Evolutionary conservation across 2,113 vertebrate genomes (phyloP), one percentile per base, ranked within the genome.

Genomic region (Gymnocephalus cernua): DNA sequence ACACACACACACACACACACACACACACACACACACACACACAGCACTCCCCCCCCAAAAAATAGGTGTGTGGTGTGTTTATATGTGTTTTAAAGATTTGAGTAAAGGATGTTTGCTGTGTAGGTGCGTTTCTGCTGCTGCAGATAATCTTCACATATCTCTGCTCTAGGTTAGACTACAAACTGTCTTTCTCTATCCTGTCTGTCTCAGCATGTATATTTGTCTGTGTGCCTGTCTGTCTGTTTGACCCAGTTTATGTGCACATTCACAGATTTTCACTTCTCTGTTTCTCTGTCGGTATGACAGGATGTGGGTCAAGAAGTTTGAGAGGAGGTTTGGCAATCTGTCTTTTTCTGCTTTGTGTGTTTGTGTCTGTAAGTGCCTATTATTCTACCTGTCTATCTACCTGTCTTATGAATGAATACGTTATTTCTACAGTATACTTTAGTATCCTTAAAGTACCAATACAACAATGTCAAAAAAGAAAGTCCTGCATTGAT

Each of bases 301-400:
- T 74, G 57, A 83, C 87, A 92, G 93, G 93, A 94, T 89, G 87
- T 85, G 84, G 89, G 51, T 80, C 29, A 85, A 74, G 69, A 68
- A 27, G 27, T 41, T 54, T 35, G 29, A 77, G 45, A 73, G 83
- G 84, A 90, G 88, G 83, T 89, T 71, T 83, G 75, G 45, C 48
- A 79, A n/a, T 57, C 21, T 27, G 47, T 63, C 47, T 56, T 80
- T 56, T 80, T 80, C 44, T 67, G 58, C 41, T 41, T 41, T 27
- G 3, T 64, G 14, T 25, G 15, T 68, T 25, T 48, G 10, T 71
- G 25, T 16, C 1, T 48, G 10, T 75, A 7, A 10, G 9, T 35
- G 8, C 35, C 2, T 25, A 48, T 23, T 8, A 44, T 44, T 62
- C 18, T 35, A 12, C 35, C 12, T 45, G 8, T 32, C 23, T 45